Base-by-base conservation (phyloP, 35 echinoderm and acorn worm genomes). In the Lytechinus variegatus region DNA sequence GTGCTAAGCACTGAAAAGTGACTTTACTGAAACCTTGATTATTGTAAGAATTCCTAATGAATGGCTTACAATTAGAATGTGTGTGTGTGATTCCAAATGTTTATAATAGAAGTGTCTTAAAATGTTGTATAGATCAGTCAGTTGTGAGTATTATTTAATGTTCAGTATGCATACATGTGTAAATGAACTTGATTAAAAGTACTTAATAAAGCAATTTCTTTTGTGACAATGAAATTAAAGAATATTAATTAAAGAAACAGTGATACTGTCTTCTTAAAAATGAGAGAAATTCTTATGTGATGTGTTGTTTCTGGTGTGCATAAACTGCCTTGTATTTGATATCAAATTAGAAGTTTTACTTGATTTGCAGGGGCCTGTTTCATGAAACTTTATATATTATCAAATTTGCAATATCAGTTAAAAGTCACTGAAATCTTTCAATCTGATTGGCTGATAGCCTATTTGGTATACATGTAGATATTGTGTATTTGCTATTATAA, bases 71-170 rank as follows among this genome's bases (percentile, higher is more conserved):
- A 19, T 79, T 79, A 79, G 21, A 79, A 79, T 79, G n/a, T 79
- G 66, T 79, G 66, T 79, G 66, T 79, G 66, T 79, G 66, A 79
- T 79, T 79, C 66, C 19, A 79, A 24, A 79, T 79, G n/a, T 79
- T 79, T 79, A 79, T 79, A n/a, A 79, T n/a, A 79, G 89, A 27
- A 53, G 44, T 91, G 89, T 91, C 44, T 52, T 91, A 52, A 7
- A 8, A 28, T 52, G 51, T 91, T 91, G 28, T 91, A 9, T 53
- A 52, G 44, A 91, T 9, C 89, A 91, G 12, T 16, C 89, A 0
- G 54, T 44, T 44, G 33, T 44, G 33, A 44, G 33, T 44, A 44
- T 44, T 24, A 79, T 79, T 79, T 79, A 24, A 24, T 79, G 66
- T 79, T 79, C 16, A 71, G 66, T 79, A 24, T 79, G n/a, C 14